These are phyloP conservation scores for Calephelis virginiensis DNA, from an alignment of 1,140 invertebrate species.

Conservation along the genomic window DNA sequence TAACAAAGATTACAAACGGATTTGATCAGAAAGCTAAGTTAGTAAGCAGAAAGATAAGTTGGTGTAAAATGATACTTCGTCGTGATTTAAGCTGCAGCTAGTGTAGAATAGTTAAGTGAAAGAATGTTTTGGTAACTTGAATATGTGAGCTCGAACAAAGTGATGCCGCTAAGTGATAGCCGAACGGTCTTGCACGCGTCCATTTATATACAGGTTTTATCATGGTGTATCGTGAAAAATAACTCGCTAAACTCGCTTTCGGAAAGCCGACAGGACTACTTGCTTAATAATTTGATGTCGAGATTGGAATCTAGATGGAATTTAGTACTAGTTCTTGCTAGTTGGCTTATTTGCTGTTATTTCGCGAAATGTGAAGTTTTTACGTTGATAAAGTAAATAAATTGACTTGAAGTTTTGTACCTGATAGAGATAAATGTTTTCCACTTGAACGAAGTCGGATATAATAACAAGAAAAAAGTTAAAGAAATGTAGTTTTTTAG, in stretches of 20 bases:
- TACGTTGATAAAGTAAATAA: neutral
- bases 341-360: constrained; percentile 12
- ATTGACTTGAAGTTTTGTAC: neutral
- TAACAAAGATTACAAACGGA: neutral
- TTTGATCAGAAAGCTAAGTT: constrained; percentile 17
- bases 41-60: too few species aligned
- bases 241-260: constrained; percentile 28
- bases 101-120: constrained; percentile 17
- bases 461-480: too few species aligned
- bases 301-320: constrained; percentile 25
- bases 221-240: constrained; percentile 41
- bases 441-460: too few species aligned
- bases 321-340: constrained; percentile 14
- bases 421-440: neutral
- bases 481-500: too few species aligned
- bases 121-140: constrained; percentile 17
- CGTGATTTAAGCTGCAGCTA: constrained; percentile 11
- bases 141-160: constrained; percentile 25
- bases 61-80: neutral
- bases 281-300: constrained; percentile 32
- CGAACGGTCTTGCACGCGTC: constrained; percentile 34
- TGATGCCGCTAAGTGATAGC: constrained; percentile 45
- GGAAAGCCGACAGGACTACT: constrained; percentile 31
- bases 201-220: constrained; percentile 41
- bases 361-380: constrained; percentile 3